Percentiles rank a stretch among this genome's conserved stretches.
phyloP scores from a whole-genome alignment of 2,888 invertebrate genomes.

The Anagyrus pseudococci region DNA sequence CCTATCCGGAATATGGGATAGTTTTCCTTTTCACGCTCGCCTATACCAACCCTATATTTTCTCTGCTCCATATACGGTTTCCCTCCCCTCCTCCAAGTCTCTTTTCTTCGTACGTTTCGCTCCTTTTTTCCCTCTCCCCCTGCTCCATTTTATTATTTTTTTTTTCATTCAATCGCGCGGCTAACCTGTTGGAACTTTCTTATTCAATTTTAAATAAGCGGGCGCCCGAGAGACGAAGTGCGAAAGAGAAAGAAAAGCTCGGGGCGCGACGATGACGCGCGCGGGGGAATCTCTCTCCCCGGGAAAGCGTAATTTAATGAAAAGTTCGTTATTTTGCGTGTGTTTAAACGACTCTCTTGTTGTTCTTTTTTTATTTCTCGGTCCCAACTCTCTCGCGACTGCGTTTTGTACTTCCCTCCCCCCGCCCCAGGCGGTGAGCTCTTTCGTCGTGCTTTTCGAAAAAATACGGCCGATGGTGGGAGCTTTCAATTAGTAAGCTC shows the following conservation, averaged over 20 bases:
- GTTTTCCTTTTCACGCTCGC: constrained; percentile 9
- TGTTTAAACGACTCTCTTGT: background rate
- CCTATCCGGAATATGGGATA: no score
- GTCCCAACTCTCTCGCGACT: background rate
- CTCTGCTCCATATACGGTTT: background rate
- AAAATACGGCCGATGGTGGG: background rate
- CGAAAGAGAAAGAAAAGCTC: background rate
- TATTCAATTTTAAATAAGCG: constrained; percentile 26
- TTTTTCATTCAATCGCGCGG: constrained; percentile 12
- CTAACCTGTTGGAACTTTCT: constrained; percentile 29
- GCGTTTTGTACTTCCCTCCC: background rate
- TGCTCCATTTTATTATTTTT: background rate
- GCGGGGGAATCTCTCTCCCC: no score
- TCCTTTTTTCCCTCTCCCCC: background rate
- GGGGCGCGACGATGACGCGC: no score
- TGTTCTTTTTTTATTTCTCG: background rate
- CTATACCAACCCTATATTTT: background rate
- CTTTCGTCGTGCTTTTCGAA: no score
- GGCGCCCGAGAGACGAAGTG: background rate
- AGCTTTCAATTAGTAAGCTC: background rate
- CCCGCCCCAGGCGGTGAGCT: background rate
- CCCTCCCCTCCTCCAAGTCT: no score
- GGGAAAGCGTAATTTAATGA: constrained; percentile 18
- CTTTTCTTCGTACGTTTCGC: no score
- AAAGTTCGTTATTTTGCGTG: background rate